Conservation (phyloP, 2,888 invertebrate genomes). For the Allygus modestus region DNA sequence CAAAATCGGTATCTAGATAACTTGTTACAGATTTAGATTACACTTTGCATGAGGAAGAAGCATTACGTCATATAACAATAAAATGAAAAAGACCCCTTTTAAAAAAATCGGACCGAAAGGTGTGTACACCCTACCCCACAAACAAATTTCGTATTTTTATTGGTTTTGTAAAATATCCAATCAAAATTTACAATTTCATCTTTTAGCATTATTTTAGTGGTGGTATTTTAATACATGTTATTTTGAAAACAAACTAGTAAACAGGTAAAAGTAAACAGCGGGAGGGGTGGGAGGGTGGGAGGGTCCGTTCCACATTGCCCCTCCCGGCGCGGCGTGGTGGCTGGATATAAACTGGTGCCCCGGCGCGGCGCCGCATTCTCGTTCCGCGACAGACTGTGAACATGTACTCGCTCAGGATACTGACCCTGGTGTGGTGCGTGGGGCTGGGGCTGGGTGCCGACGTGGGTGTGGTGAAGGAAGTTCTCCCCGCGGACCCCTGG, state of each 20-base stretch:
- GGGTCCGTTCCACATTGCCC: conserved; percentile 30
- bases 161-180: no score
- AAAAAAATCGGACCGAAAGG: no score
- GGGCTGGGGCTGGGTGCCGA: not conserved
- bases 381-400: not conserved
- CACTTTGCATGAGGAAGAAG: no score
- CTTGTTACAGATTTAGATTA: no score
- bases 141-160: no score
- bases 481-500: not conserved
- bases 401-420: conserved; percentile 38
- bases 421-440: conserved; percentile 23
- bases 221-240: no score
- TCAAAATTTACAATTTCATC: no score
- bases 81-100: no score
- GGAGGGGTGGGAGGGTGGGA: not conserved
- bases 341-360: not conserved
- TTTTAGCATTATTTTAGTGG: no score
- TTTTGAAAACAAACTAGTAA: not conserved
- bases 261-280: not conserved
- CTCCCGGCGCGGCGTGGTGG: conserved; percentile 18
- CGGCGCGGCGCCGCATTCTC: conserved; percentile 14
- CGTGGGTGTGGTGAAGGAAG: not conserved
- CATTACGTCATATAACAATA: no score
- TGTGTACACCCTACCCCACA: no score
- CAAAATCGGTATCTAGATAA: no score